phyloP scores from a whole-genome alignment of 1,140 invertebrate species.

The Onthophagus taurus region DNA sequence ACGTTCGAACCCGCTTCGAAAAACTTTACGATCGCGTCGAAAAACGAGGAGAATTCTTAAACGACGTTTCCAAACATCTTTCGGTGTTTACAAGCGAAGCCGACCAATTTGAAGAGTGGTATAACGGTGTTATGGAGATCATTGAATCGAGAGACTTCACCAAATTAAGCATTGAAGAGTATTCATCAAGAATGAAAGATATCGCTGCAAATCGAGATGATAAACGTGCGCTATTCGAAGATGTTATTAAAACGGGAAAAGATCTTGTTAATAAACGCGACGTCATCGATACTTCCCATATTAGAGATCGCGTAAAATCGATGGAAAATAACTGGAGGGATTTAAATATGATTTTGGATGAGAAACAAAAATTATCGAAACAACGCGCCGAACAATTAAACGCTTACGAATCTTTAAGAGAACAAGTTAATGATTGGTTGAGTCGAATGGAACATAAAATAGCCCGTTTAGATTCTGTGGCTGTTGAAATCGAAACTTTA shows the following conservation, averaged over 20 bases:
- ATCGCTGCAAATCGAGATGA: constrained; percentile 33
- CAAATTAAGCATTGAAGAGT: constrained; percentile 59
- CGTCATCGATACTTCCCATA: constrained; percentile 72
- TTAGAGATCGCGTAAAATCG: constrained; percentile 81
- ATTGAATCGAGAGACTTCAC: constrained; percentile 63
- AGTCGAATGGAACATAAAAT: constrained; percentile 66
- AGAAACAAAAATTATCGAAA: constrained; percentile 72
- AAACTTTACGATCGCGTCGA: constrained; percentile 71
- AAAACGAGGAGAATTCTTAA: constrained; percentile 70
- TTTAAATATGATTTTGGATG: constrained; percentile 65
- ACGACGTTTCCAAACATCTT: constrained; percentile 66
- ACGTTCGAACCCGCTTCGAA: constrained; percentile 75
- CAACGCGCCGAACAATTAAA: constrained; percentile 72
- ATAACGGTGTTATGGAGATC: constrained; percentile 60
- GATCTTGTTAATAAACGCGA: constrained; percentile 79
- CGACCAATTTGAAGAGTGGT: constrained; percentile 59
- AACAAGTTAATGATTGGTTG: constrained; percentile 81
- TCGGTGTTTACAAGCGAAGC: constrained; percentile 62
- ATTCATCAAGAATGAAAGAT: constrained; percentile 52
- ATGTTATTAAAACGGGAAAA: constrained; percentile 70
- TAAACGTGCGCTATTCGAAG: constrained; percentile 53
- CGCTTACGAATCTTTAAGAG: constrained; percentile 75
- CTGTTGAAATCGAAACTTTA: constrained; percentile 76
- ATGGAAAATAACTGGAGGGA: constrained; percentile 85
- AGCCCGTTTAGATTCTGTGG: constrained; percentile 65